Evolutionary conservation across 2,797 vertebrate genomes (phyloP), one percentile per base, ranked within the genome.

Genomic region (Choloepus didactylus): DNA sequence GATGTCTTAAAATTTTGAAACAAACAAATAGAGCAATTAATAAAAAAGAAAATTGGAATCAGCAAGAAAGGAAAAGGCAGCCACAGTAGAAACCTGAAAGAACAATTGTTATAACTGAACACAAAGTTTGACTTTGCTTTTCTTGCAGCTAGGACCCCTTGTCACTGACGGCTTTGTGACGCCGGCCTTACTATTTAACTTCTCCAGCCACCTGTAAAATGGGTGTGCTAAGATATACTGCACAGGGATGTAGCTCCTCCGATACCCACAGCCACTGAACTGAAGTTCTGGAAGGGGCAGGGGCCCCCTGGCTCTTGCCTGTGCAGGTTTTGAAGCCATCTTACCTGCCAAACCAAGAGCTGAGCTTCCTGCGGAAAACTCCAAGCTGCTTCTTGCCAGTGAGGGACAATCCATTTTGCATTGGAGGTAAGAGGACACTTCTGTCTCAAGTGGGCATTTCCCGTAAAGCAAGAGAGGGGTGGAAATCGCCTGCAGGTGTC

Each of bases 391-490:
- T 41, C 44, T 62, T 18, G 62, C 23, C 25, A 59, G 1, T 12
- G 25, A 75, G 54, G 27, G 79, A 76, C 12, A 18, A 69, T 31
- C 15, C 56, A 0, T 44, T 41, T 87, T 56, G 41, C 8, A 8
- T 0, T 3, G 56, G 31, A 87, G 85, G 75, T 51, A 38, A 25
- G 72, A 73, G 83, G 83, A 67, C 82, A 35, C 14, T 64, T 91
- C 79, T n/a, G 21, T 72, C 66, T 87, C 85, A 44, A 21, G 70
- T 46, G 91, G 69, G 31, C 83, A 31, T 86, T 94, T 95, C 79
- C 87, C 16, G 0, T 62, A 89, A 91, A 31, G 59, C 19, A 9
- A 49, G 82, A 67, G 85, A 35, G 3, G 46, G 35, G 10, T 15
- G 46, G 60, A 73, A 88, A 66, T n/a, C 25, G 25, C 60, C 86